Base-by-base conservation (phyloP, 2,113 vertebrate genomes). In the Isurus oxyrinchus region DNA sequence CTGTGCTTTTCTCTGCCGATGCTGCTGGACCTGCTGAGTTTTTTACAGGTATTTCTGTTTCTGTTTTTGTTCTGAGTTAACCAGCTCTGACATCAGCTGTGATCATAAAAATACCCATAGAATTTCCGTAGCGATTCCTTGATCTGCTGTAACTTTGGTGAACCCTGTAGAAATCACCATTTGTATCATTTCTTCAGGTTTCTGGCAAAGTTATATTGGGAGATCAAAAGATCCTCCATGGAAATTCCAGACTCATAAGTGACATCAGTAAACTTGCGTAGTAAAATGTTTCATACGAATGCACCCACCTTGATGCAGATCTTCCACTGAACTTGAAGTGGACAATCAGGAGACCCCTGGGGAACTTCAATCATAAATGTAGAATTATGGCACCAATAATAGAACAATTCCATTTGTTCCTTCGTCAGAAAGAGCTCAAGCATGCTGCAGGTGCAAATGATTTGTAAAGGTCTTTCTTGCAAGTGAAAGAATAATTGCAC, bases 401-500 rank as follows among this genome's bases (percentile, higher is more conserved):
- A 81, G 76, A 19, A 40, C 76, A 40, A 40, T 40, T 81, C 35
- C 35, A 81, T 81, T 35, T 40, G n/a, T 81, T 40, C 3, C 27
- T 40, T 81, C 35, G 13, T n/a, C 76, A 81, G 40, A 0, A 40
- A 16, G 76, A n/a, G 76, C 49, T 90, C 23, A 90, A 90, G 19
- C 49, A 90, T 90, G 27, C 35, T 81, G 76, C n/a, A 81, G 76
- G 76, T 81, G 76, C n/a, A 3, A 40, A 81, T 81, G 55, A 90
- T 57, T 90, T 57, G 49, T 90, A 90, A 53, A 90, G 53, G 55
- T 31, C 10, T 90, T 55, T 90, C 87, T 90, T 90, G 27, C 87
- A 25, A 90, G 76, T 81, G 76, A 81, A 81, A 40, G 55, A 90
- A 90, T 27, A 90, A 90, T 90, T 90, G 87, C 8, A 90, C 44